phyloP scores from a whole-genome alignment of 2,888 invertebrate genomes.

The Diploptera punctata region DNA sequence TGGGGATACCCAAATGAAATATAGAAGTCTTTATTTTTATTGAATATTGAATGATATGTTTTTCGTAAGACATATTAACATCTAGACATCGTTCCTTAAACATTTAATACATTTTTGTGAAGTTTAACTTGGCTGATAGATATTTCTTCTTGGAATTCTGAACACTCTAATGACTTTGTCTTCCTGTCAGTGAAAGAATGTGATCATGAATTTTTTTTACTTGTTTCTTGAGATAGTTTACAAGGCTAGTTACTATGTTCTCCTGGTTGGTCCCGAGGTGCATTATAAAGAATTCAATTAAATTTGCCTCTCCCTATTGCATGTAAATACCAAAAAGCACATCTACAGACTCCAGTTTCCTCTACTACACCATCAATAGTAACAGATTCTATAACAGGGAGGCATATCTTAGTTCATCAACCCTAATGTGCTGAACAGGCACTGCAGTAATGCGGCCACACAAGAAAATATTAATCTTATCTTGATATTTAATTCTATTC shows the following conservation, averaged over 20 bases:
- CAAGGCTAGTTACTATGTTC: neutral
- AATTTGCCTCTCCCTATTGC: slow-evolving; percentile 9
- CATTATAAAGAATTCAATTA: neutral
- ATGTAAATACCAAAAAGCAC: neutral
- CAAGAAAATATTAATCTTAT: no score
- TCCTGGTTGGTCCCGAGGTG: neutral
- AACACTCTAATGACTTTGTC: neutral
- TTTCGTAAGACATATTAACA: neutral
- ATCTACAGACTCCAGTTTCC: no score
- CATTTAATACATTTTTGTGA: neutral
- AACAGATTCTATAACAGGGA: no score
- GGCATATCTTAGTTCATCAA: no score
- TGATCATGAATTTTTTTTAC: neutral
- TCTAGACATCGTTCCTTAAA: neutral
- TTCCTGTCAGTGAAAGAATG: neutral
- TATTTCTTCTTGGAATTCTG: slow-evolving; percentile 1
- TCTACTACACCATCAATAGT: no score
- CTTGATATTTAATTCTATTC: no score
- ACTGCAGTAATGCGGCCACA: no score
- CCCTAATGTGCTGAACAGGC: no score
- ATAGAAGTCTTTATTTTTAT: no score
- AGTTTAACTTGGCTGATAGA: slow-evolving; percentile 4
- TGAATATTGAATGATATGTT: neutral
- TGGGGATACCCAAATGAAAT: neutral
- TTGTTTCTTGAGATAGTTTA: neutral